Conservation (phyloP, 2,797 vertebrate species). For the Aphelocoma californica region DNA sequence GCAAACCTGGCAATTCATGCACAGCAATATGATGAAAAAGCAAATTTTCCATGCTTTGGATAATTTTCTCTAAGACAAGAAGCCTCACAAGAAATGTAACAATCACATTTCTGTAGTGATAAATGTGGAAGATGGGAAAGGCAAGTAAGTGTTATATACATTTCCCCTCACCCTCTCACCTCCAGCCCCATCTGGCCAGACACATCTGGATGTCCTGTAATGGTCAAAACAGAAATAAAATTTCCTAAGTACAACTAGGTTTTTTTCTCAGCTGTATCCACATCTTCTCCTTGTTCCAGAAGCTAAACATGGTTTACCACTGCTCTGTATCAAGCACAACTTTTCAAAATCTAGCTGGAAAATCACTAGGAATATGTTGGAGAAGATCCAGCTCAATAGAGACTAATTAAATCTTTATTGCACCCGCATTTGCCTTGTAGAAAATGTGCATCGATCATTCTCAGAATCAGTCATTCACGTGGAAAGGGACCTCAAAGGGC, state of each 20-base stretch:
- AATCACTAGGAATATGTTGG: neutral
- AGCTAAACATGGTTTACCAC: neutral
- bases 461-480: neutral
- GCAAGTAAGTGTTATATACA: neutral
- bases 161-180: neutral
- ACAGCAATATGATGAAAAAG: neutral
- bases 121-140: neutral
- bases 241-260: neutral
- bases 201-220: neutral
- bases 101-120: neutral
- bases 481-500: neutral
- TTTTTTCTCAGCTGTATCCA: neutral
- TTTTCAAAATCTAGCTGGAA: slow-evolving; percentile 31
- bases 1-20: neutral
- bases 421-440: neutral
- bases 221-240: neutral
- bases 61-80: neutral
- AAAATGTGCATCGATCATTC: neutral
- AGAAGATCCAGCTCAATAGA: neutral
- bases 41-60: neutral
- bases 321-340: neutral
- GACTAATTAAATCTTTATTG: slow-evolving; percentile 36
- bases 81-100: neutral
- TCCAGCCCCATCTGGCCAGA: neutral
- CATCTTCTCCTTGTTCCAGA: neutral